Conservation (phyloP, 2,797 vertebrate species). For the Hypotaenidia okinawae region DNA sequence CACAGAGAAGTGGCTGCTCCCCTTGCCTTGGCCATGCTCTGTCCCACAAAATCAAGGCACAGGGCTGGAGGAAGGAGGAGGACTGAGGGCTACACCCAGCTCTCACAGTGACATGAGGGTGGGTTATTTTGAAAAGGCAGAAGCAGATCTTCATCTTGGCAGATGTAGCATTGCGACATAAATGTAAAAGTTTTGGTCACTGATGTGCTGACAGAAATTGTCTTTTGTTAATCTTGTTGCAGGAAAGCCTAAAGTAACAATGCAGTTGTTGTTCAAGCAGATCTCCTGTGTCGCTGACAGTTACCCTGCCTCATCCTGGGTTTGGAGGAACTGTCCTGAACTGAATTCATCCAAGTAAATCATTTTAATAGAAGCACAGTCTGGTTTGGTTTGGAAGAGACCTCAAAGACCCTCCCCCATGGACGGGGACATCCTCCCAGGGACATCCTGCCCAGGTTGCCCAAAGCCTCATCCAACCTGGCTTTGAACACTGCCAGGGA, state of each 20-base stretch:
- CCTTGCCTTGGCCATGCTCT: neutral
- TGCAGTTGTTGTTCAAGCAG: slow-evolving; percentile 36
- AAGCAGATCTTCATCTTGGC: neutral
- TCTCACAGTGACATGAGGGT: fast-evolving
- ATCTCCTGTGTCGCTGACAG: slow-evolving; percentile 74
- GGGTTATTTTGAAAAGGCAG: neutral
- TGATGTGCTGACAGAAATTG: neutral
- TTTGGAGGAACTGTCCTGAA: slow-evolving; percentile 74
- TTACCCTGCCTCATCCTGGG: slow-evolving; percentile 75
- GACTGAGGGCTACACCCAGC: neutral
- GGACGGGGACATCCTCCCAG: too few species aligned
- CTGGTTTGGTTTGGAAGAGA: too few species aligned
- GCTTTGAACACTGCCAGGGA: too few species aligned
- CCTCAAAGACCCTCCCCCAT: too few species aligned
- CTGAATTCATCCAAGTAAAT: slow-evolving; percentile 74
- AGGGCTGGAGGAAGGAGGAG: neutral
- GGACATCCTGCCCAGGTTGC: too few species aligned
- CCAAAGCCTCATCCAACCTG: too few species aligned
- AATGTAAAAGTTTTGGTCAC: neutral
- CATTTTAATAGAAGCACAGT: neutral
- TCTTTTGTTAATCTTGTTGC: neutral
- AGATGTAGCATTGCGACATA: neutral
- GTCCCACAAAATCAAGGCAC: fast-evolving
- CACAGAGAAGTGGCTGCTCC: slow-evolving; percentile 16
- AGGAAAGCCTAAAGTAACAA: slow-evolving; percentile 76